These are phyloP conservation scores for Diabrotica balteata DNA, from an alignment of 2,888 invertebrate species.

Conservation along the genomic window DNA sequence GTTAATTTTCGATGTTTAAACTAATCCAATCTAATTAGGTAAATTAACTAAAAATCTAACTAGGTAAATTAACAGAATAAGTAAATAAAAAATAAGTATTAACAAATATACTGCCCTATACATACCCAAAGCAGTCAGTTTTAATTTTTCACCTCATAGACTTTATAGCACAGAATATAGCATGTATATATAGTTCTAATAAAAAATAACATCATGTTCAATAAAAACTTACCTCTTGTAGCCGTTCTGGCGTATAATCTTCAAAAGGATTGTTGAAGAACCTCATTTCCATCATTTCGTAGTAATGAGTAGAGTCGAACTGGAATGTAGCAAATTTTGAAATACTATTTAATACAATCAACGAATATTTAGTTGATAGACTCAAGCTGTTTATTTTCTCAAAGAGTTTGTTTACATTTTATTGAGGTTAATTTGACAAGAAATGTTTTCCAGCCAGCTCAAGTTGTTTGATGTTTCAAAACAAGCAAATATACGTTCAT, in stretches of 20 bases:
- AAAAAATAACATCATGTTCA: too few relatives aligned
- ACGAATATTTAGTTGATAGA: constrained; percentile 8
- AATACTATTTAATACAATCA: constrained; percentile 14
- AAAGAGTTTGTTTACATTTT: constrained; percentile 19
- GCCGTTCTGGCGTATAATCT: constrained; percentile 47
- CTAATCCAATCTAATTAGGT: too few relatives aligned
- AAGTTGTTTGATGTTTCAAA: constrained; percentile 14
- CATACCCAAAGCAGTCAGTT: too few relatives aligned
- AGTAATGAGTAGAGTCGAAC: constrained; percentile 3
- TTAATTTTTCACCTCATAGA: too few relatives aligned
- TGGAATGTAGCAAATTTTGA: constrained; percentile 6
- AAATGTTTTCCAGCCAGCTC: constrained; percentile 18
- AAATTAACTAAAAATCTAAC: too few relatives aligned
- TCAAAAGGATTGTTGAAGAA: constrained; percentile 63
- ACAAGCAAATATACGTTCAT: constrained; percentile 2
- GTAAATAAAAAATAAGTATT: too few relatives aligned
- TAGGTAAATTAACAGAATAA: too few relatives aligned
- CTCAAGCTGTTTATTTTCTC: constrained; percentile 17
- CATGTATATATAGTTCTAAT: too few relatives aligned
- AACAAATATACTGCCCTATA: too few relatives aligned
- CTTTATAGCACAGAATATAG: too few relatives aligned
- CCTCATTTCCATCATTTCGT: constrained; percentile 31
- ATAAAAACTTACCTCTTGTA: constrained; percentile 18
- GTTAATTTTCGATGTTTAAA: too few relatives aligned
- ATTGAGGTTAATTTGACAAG: constrained; percentile 28